Base-by-base conservation (phyloP, 2,113 vertebrate species). In the Symphodus melops region DNA sequence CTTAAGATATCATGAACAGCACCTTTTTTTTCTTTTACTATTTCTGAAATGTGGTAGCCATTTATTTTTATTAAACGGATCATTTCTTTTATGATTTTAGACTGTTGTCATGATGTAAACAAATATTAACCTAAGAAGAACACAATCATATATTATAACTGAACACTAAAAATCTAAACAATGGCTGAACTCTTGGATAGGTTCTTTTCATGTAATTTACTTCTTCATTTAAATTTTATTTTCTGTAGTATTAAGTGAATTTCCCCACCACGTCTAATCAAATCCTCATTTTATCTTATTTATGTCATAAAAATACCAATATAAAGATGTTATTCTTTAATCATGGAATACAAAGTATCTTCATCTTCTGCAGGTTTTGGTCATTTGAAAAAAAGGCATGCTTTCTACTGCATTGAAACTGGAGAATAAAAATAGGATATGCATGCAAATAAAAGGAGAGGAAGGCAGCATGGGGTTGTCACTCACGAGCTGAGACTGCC, bases 341-440 rank as follows among this genome's bases (percentile, higher is more conserved):
- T 58, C 21, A 51, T 48, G 25, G 46, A 62, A 33, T 23, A 42
- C 62, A 58, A 20, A 42, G 54, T 53, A n/a, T 59, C 54, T 64
- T n/a, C 33, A 77, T 49, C 52, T 71, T 21, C 28, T 48, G 13
- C 28, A 55, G 55, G 21, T 49, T 69, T 28, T 61, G 70, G 37
- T 28, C 41, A 64, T 8, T 36, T 59, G 33, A 52, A 75, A 75
- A 53, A 56, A 46, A 44, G 23, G 20, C 19, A 42, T 21, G 4
- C 66, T 75, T 59, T 80, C 28, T 77, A 58, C 69, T 37, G 67
- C 52, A 64, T 23, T 63, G 53, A 69, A 81, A 77, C 17, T 51
- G 37, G 48, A 39, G 51, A 52, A 67, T 89, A 91, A 88, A 83
- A 91, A 92, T 90, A 92, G 89, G 67, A 79, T 65, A 76, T 66